These are phyloP conservation scores for Prolemur simus DNA, from an alignment of 2,113 vertebrate genomes.

Conservation along the genomic window DNA sequence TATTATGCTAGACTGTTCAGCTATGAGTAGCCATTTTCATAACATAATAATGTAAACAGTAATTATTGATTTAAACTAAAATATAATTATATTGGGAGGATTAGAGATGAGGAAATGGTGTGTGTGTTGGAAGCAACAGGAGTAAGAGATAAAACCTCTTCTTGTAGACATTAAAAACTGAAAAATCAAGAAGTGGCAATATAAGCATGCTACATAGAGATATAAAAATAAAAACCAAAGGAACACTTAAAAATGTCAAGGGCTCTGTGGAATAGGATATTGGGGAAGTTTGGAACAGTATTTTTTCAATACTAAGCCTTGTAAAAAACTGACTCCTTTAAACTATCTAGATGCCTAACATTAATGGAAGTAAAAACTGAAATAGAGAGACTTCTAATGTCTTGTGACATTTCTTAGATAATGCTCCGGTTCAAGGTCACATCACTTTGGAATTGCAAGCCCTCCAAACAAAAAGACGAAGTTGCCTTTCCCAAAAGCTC, in stretches of 20 bases:
- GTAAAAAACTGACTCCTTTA: background rate
- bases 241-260: background rate
- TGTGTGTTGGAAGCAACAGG: background rate
- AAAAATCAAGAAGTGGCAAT: background rate
- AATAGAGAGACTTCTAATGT: background rate
- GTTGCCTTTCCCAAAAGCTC: background rate
- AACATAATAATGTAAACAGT: background rate
- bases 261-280: background rate
- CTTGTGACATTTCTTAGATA: background rate
- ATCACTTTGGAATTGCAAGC: background rate
- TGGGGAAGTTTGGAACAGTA: background rate
- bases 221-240: background rate
- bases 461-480: background rate
- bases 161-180: background rate
- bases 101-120: background rate
- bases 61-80: background rate
- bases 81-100: background rate
- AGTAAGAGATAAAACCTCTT: background rate
- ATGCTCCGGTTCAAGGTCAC: background rate
- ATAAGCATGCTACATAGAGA: background rate
- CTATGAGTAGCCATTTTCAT: background rate
- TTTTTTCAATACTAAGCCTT: background rate
- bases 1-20: background rate
- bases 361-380: background rate
- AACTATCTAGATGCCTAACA: background rate